phyloP scores from a whole-genome alignment of 2,797 vertebrate genomes.

The Fistularia commersonii region DNA sequence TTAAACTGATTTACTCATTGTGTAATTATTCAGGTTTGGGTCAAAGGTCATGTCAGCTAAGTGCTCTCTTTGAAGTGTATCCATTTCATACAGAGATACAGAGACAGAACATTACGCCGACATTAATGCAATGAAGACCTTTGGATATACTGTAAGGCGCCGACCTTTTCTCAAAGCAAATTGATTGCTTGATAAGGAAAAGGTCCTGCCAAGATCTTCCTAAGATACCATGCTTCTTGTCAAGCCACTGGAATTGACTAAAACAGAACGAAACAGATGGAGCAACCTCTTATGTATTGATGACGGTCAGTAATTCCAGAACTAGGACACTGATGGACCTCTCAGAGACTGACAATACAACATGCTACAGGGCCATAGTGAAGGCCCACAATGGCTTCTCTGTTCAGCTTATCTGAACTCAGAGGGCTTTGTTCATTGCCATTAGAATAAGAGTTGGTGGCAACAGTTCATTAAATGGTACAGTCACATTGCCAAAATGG shows the following conservation, averaged over 20 bases:
- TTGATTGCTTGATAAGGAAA: neutral
- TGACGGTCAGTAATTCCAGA: constrained; percentile 38
- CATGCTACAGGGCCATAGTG: constrained; percentile 28
- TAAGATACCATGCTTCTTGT: constrained; percentile 11
- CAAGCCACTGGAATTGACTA: constrained; percentile 6
- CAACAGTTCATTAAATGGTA: constrained; percentile 49
- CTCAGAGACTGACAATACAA: constrained; percentile 29
- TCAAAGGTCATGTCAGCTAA: too few species aligned
- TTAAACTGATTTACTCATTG: too few species aligned
- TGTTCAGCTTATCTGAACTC: constrained; percentile 48
- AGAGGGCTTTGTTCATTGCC: constrained; percentile 52
- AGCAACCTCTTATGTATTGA: neutral
- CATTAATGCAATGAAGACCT: neutral
- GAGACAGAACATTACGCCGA: too few species aligned
- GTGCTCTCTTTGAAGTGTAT: too few species aligned
- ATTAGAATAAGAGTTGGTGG: constrained; percentile 32
- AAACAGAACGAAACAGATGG: constrained; percentile 14
- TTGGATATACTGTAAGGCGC: neutral
- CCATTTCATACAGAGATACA: too few species aligned
- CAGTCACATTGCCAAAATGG: constrained; percentile 19
- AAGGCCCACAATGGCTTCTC: constrained; percentile 50
- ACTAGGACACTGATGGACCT: constrained; percentile 42
- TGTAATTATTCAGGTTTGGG: too few species aligned
- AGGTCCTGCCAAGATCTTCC: constrained; percentile 1
- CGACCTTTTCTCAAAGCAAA: neutral